Evolutionary conservation across 2,888 invertebrate genomes (phyloP), one percentile per base, ranked within the genome.

Genomic region (Fissipunctia ypsillon): DNA sequence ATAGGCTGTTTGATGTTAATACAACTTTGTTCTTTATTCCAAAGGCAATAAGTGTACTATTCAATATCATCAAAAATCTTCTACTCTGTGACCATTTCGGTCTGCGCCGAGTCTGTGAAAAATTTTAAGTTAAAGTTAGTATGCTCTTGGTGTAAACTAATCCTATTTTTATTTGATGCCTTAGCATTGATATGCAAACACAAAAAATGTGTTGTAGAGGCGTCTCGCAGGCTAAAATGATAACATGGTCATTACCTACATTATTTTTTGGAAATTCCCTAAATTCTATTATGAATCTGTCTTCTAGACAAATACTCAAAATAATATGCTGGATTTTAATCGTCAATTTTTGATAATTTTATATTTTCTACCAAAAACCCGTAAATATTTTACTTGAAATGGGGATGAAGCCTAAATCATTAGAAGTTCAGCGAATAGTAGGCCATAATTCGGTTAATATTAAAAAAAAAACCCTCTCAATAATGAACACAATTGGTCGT

Each of bases 401-500:
- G 9, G 38, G 50, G 14, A 25, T 66, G 9, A 48, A 57, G 19
- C 2, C 2, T 31, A 38, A 66, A 48, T 31, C 10, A 22, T 25
- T 22, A 25, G 22, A 28, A 22, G 1, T 31, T 59, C 12, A 12
- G 28, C 3, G 9, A 64, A 45, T 48, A 52, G 6, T 64, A 64
- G 31, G 57, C 38, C 25, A 52, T 56, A 61, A 45, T 41, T 28
- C 1, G 28, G 14, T 10, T 52, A 14, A 16, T 25, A 52, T 41
- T 54, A 45, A 12, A 52, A 68, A 52, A 68, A 38, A 74, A 71
- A 38, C 28, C 59, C 56, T 60, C 25, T 41, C 7, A 64, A 69
- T 56, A 63, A 61, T 84, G 77, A 84, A 82, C 81, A 82, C 81
- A 80, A 43, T 50, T 52, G 72, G 69, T 68, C 31, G 31, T 64